A percentile compares a stretch with the other conserved stretches of the same genome.
Conservation (phyloP, 2,888 invertebrate species). For the Plebejus melissa region DNA sequence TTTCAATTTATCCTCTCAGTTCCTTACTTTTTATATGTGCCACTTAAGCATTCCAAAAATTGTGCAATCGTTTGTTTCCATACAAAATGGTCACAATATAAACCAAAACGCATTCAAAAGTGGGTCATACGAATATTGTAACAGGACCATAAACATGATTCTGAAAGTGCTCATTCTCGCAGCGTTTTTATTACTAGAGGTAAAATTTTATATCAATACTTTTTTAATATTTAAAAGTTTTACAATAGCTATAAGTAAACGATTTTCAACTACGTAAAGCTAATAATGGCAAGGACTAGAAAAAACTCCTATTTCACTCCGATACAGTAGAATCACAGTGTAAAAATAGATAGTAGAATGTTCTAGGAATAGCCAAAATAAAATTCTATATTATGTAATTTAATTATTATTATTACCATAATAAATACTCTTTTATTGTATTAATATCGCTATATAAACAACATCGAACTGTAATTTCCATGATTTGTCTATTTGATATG, state of each 20-base stretch:
- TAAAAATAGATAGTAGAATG: too few relatives aligned
- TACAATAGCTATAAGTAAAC: too few relatives aligned
- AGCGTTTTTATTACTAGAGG: constrained; percentile 12
- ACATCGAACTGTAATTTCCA: background rate
- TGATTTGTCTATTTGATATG: background rate
- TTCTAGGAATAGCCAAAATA: too few relatives aligned
- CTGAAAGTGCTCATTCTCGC: constrained; percentile 11
- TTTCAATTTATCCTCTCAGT: background rate
- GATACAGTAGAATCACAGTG: too few relatives aligned
- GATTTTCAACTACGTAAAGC: too few relatives aligned
- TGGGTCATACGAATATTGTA: constrained; percentile 13
- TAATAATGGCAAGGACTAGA: too few relatives aligned
- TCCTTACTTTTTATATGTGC: background rate
- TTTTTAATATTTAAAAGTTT: too few relatives aligned
- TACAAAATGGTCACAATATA: constrained; percentile 20
- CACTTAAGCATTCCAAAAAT: constrained; percentile 1
- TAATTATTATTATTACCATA: too few relatives aligned
- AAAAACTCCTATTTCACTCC: too few relatives aligned
- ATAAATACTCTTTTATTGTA: too few relatives aligned
- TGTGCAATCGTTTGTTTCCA: background rate
- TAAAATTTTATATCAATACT: background rate
- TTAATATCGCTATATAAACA: too few relatives aligned
- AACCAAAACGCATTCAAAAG: background rate
- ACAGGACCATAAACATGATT: constrained; percentile 25
- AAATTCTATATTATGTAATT: too few relatives aligned